Evolutionary conservation across 2,888 invertebrate species (phyloP), one percentile per base, ranked within the genome.

Genomic region (Piscicola geometra): DNA sequence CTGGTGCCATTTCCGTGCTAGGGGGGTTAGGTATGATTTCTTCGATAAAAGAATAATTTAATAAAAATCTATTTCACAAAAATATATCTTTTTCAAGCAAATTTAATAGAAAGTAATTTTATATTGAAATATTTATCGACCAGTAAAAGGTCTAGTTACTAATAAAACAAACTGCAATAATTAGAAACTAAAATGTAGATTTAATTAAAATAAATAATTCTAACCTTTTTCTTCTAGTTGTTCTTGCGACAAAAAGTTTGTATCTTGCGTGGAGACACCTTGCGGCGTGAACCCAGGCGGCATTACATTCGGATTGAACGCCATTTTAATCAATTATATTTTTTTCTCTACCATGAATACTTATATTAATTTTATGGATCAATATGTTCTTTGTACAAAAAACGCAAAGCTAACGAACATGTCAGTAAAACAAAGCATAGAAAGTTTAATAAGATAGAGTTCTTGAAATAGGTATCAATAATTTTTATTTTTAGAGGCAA

Each of bases 1-100:
- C 85, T 98, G 97, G 82, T 96, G 93, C 99, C 99, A 99, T 90
- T 98, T 98, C 75, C 86, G 80, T 32, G 84, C 85, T 85, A 78
- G 68, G 81, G 80, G 74, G 67, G 25, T 32, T 36, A 69, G 1
- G 25, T 47, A 28, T 18, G 12, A 72, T 15, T 28, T 21, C 9
- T 28, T 56, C 56, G 52, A 47, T 15, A 25, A 9, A 71, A 35
- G 41, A 2, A 12, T 36, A 56, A 72, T 33, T 71, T 18, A 36
- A 18, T 9, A 52, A 30, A 18, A 52, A 56, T 60, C 52, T 12
- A 21, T n/a, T 28, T 30, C 18, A 9, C 12, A 25, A 32, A 32
- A 68, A 68, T 9, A 68, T 32, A 28, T 32, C n/a, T n/a, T n/a
- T n/a, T n/a, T n/a, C n/a, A n/a, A n/a, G n/a, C n/a, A n/a, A n/a